phyloP scores from a whole-genome alignment of 2,113 vertebrate species.

The Montifringilla adamsi region DNA sequence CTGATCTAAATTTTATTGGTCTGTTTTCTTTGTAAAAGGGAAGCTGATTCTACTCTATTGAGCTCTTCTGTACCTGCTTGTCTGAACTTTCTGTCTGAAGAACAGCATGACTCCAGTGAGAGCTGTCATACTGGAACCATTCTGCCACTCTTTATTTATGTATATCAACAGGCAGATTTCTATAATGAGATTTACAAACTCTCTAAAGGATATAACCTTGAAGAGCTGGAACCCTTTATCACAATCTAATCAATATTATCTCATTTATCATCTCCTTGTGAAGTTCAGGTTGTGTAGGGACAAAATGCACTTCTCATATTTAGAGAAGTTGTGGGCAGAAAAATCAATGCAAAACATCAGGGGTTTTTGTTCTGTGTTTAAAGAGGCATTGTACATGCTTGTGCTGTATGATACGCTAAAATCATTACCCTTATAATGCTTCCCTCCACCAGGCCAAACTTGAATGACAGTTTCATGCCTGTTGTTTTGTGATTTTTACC shows the following conservation, averaged over 20 bases:
- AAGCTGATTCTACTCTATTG: neutral
- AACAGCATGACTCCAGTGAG: neutral
- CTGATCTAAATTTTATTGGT: neutral
- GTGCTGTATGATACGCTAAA: neutral
- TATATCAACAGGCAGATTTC: slow-evolving; percentile 53
- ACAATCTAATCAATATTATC: slow-evolving; percentile 59
- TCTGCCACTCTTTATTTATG: slow-evolving; percentile 59
- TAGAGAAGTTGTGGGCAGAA: neutral
- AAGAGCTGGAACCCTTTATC: slow-evolving; percentile 38
- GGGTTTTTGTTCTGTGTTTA: neutral
- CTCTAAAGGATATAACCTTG: slow-evolving; percentile 60
- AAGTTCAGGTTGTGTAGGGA: slow-evolving; percentile 10
- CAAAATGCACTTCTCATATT: slow-evolving; percentile 45
- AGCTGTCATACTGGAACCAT: neutral
- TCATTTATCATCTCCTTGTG: slow-evolving; percentile 59
- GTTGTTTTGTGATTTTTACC: neutral
- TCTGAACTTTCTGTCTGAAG: slow-evolving; percentile 8
- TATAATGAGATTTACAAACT: slow-evolving; percentile 64
- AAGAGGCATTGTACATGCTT: neutral
- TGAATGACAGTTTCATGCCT: neutral
- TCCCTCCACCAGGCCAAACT: neutral
- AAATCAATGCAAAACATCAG: slow-evolving; percentile 10
- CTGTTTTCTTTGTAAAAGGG: neutral
- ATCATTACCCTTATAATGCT: neutral
- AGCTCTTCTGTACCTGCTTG: neutral